Conservation (phyloP, 1,140 invertebrate genomes). For the Procambarus virginalis region DNA sequence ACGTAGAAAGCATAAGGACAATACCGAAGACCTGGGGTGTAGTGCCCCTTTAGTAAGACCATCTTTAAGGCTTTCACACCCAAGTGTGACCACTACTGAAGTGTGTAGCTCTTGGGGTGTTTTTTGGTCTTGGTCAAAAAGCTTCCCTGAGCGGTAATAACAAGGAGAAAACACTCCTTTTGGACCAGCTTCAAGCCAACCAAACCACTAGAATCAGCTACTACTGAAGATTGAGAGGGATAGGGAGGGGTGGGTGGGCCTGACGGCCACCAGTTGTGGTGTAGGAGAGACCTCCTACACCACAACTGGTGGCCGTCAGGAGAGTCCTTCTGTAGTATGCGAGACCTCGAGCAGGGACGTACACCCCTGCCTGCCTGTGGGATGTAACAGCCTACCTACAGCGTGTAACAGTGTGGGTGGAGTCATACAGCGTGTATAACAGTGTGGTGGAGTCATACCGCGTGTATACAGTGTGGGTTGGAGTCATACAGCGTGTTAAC, state of each 20-base stretch:
- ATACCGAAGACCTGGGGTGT: too few relatives aligned
- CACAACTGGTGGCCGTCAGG: too few relatives aligned
- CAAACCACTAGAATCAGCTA: neutral
- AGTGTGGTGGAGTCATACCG: too few relatives aligned
- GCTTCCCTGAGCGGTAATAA: neutral
- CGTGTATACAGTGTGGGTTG: too few relatives aligned
- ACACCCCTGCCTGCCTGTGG: conserved; percentile 54
- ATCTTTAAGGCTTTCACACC: neutral
- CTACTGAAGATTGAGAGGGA: neutral
- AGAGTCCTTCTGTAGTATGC: neutral
- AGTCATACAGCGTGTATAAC: too few relatives aligned
- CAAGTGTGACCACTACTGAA: neutral
- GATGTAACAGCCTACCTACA: conserved; percentile 55
- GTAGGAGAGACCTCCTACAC: neutral
- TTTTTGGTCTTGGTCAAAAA: neutral
- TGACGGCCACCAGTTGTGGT: neutral
- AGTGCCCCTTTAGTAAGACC: too few relatives aligned
- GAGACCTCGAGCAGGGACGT: conserved; percentile 17
- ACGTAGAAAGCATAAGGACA: too few relatives aligned
- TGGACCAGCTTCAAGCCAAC: neutral
- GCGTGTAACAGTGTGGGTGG: conserved; percentile 10
- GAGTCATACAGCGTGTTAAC: too few relatives aligned
- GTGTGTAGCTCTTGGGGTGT: neutral
- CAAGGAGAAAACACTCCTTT: neutral
- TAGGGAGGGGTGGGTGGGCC: neutral